Conservation (phyloP, 2,888 invertebrate species). For the Stenodema calcarata region DNA sequence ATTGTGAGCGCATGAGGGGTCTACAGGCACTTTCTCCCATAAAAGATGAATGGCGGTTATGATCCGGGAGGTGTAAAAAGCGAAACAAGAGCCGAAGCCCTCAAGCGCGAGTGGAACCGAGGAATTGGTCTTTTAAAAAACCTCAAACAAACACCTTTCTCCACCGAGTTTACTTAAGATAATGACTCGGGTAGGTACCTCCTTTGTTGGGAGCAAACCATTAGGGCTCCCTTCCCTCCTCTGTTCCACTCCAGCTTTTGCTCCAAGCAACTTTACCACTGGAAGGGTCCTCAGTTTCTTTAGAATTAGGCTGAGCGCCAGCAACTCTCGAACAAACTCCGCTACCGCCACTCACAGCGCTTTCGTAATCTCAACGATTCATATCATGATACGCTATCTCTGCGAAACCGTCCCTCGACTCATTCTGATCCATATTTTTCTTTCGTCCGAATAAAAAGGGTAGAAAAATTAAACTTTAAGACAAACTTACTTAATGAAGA, state of each 20-base stretch:
- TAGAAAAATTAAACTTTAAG: not conserved
- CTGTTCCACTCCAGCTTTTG: not conserved
- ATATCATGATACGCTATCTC: not conserved
- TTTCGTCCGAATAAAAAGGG: not conserved
- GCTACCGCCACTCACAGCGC: not conserved
- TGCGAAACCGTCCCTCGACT: not conserved
- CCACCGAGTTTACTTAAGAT: constrained; percentile 40
- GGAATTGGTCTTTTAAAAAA: constrained; percentile 39
- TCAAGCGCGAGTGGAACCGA: not conserved
- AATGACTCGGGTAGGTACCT: constrained; percentile 38
- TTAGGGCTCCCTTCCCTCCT: not conserved
- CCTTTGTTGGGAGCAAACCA: not conserved
- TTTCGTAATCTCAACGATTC: not conserved
- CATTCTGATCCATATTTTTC: not conserved
- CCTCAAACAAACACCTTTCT: constrained; percentile 32
- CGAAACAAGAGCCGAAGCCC: constrained; percentile 5
- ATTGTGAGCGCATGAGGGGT: not conserved
- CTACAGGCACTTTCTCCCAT: not conserved
- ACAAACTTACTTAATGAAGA: not conserved
- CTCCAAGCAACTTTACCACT: not conserved
- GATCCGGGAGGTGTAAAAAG: constrained; percentile 16
- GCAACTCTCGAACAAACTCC: not conserved
- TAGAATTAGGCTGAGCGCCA: constrained; percentile 5
- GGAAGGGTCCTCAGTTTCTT: constrained; percentile 11
- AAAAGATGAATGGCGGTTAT: not conserved